Percentiles rank a stretch among this genome's conserved stretches.
Evolutionary conservation across 2,113 vertebrate species (phyloP).

Genomic region (Hyaena hyaena): DNA sequence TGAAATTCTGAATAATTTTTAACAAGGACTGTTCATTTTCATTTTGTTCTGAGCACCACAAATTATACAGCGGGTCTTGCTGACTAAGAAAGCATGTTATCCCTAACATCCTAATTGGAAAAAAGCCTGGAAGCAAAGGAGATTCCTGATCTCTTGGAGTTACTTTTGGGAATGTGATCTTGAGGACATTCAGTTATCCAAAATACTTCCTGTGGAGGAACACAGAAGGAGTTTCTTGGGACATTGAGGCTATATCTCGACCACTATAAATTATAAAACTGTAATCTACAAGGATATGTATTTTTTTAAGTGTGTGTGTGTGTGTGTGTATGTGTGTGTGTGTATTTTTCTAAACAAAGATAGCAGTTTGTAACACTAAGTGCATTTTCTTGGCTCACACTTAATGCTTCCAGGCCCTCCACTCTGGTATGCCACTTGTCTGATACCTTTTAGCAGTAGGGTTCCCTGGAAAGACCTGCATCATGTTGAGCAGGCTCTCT

Average conservation of each 20-base stretch:
- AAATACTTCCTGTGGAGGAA: neutral
- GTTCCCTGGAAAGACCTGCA: neutral
- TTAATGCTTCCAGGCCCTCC: neutral
- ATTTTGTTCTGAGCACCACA: neutral
- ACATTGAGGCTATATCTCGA: rapidly evolving
- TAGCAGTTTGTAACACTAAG: neutral
- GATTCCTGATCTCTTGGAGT: neutral
- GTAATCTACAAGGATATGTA: neutral
- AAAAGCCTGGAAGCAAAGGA: neutral
- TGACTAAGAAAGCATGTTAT: neutral
- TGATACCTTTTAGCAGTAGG: neutral
- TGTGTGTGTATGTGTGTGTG: neutral
- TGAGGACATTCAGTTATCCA: neutral
- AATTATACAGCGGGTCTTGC: neutral
- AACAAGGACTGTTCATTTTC: neutral
- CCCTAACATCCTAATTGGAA: neutral
- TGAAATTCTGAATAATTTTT: neutral
- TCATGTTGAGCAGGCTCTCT: no score
- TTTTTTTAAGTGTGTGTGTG: neutral
- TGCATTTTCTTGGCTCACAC: neutral
- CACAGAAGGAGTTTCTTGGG: neutral
- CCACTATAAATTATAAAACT: neutral
- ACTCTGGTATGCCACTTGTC: neutral
- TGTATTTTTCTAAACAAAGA: neutral
- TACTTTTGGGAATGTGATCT: neutral